Evolutionary conservation across 2,113 vertebrate species (phyloP).

Genomic region (Phalacrocorax carbo): DNA sequence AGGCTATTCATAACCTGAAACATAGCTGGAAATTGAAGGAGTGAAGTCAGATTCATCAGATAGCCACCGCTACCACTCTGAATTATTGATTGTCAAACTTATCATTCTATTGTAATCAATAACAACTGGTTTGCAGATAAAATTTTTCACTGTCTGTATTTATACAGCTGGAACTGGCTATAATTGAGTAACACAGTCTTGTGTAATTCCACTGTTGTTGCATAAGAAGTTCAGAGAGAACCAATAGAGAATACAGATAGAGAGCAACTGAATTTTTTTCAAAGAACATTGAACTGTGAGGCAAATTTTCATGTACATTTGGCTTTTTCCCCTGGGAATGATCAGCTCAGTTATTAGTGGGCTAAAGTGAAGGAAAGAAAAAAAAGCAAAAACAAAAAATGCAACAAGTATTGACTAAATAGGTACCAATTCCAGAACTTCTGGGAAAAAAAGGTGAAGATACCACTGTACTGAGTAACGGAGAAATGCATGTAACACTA

Average conservation of each 20-base stretch:
- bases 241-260: background rate
- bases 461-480: background rate
- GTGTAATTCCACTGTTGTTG: background rate
- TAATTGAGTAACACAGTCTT: background rate
- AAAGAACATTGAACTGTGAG: background rate
- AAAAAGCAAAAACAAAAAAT: background rate
- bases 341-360: background rate
- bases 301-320: background rate
- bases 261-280: background rate
- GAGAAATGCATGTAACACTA: background rate
- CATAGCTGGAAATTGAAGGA: background rate
- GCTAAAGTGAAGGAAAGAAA: background rate
- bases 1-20: background rate
- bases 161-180: background rate
- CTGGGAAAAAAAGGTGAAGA: background rate
- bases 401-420: background rate
- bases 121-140: background rate
- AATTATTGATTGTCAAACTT: background rate
- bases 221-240: background rate
- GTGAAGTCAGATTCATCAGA: background rate
- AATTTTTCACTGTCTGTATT: constrained; percentile 10
- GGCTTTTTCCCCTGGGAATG: background rate
- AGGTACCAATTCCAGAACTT: background rate
- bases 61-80: background rate
- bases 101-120: background rate